These are phyloP conservation scores for Intellagama lesueurii DNA, from an alignment of 2,797 vertebrate species.

Conservation along the genomic window DNA sequence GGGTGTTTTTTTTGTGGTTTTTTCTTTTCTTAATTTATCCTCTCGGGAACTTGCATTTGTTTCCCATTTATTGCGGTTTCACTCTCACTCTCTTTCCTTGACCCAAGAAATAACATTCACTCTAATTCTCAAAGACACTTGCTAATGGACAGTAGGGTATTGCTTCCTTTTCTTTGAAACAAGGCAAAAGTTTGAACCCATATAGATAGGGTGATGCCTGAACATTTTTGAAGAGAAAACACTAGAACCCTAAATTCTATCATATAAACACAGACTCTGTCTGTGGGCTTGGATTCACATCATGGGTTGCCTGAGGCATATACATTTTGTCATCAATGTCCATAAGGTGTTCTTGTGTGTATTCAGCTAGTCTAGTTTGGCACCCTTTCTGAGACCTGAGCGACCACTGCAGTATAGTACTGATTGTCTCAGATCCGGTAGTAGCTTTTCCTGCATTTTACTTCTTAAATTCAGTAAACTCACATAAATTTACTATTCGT, in stretches of 20 bases:
- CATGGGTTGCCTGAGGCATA: neutral
- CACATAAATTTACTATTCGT: conserved; percentile 1
- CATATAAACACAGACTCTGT: neutral
- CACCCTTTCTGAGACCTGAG: no score
- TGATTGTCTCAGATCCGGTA: neutral
- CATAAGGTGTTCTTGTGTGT: neutral
- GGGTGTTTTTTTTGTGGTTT: neutral
- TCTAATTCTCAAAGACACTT: neutral
- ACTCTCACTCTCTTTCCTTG: neutral
- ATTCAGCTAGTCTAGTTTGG: neutral
- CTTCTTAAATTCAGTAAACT: conserved; percentile 21
- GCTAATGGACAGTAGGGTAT: neutral
- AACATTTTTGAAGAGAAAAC: neutral
- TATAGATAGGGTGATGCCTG: neutral
- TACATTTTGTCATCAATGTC: neutral
- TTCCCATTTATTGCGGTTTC: neutral
- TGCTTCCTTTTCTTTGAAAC: neutral
- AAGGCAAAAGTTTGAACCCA: neutral
- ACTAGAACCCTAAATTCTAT: neutral
- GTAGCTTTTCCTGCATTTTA: neutral
- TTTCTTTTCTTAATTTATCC: neutral
- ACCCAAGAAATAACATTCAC: neutral
- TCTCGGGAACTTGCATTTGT: neutral
- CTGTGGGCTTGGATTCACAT: neutral
- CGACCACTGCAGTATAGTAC: neutral